Evolutionary conservation across 1,140 invertebrate species (phyloP), one percentile per base, ranked within the genome.

Genomic region (Pseudomyrmex concolor): DNA sequence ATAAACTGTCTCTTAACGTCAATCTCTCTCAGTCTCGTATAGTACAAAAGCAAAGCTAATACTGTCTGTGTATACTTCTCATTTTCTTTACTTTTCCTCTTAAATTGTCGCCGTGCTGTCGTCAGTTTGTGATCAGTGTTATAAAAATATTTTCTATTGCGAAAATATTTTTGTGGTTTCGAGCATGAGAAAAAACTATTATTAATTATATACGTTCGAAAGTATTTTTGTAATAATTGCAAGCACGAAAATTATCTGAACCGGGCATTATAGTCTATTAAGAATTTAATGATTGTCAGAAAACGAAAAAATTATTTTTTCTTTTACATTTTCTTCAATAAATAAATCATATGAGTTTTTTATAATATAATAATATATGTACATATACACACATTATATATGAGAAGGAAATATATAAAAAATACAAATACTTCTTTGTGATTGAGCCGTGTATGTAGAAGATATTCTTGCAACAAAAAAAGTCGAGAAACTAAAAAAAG

Each of bases 21-120:
- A 57, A 73, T 77, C 72, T 67, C 2, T 22, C 78, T 82, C 76
- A 62, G 71, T 87, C 62, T 88, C 5, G 7, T 85, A 85, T 88
- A 88, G 87, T 88, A 88, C 87, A 88, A 88, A 88, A 63, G 81
- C 86, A 88, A 85, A 63, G 85, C 81, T 82, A 83, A 85, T 34
- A 88, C 77, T 85, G 86, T 88, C 86, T 86, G 84, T 89, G 84
- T 88, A 83, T 88, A 88, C 25, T 12, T 51, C 45, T 83, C 43
- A 76, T 83, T n/a, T 43, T 55, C 48, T 62, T 71, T 48, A 59
- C 67, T 68, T 54, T 64, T 57, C 66, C 50, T 82, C 25, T 76
- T 19, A 51, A 73, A 8, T 13, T 63, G 62, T 85, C 57, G 62
- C 51, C 59, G 50, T 66, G 63, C 3, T 81, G 19, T 84, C 74